Percentiles rank a stretch among this genome's conserved stretches.
phyloP scores from a whole-genome alignment of 2,888 invertebrate genomes.

The Lymantria monacha region DNA sequence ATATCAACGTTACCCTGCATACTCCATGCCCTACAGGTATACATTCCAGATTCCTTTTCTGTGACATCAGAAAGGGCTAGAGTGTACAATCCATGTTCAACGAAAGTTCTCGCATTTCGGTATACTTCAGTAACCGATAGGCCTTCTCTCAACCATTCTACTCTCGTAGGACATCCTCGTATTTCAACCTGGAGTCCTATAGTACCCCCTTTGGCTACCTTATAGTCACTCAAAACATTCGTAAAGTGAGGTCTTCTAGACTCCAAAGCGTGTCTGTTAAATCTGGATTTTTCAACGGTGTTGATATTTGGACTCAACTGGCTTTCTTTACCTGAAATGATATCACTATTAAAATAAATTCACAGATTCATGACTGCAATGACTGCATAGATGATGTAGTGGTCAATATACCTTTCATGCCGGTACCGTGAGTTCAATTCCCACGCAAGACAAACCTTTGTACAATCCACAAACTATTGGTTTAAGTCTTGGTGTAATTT shows the following conservation, averaged over 20 bases:
- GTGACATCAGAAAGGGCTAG: constrained; percentile 87
- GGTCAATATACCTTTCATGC: no score
- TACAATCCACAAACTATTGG: no score
- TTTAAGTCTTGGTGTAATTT: no score
- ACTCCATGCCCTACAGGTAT: constrained; percentile 89
- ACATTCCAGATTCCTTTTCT: constrained; percentile 88
- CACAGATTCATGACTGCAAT: no score
- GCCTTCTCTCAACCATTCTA: constrained; percentile 89
- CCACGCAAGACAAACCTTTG: no score
- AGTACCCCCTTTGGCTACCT: constrained; percentile 89
- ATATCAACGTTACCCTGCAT: constrained; percentile 88
- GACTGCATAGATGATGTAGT: no score
- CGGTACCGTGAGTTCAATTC: no score
- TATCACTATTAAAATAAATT: not conserved
- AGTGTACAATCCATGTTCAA: constrained; percentile 87
- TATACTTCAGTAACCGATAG: constrained; percentile 80
- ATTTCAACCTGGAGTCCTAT: constrained; percentile 92
- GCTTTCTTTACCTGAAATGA: constrained; percentile 55
- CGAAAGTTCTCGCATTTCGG: constrained; percentile 85
- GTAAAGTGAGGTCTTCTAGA: constrained; percentile 87
- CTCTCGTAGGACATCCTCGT: constrained; percentile 86
- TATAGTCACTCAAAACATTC: constrained; percentile 86
- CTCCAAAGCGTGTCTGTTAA: constrained; percentile 61
- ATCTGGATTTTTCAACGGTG: constrained; percentile 56
- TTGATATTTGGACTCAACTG: constrained; percentile 54